A percentile compares a stretch with the other conserved stretches of the same genome.
phyloP scores from a whole-genome alignment of 37 sponge, comb jelly and placozoan species.

The Spongilla lacustris region DNA sequence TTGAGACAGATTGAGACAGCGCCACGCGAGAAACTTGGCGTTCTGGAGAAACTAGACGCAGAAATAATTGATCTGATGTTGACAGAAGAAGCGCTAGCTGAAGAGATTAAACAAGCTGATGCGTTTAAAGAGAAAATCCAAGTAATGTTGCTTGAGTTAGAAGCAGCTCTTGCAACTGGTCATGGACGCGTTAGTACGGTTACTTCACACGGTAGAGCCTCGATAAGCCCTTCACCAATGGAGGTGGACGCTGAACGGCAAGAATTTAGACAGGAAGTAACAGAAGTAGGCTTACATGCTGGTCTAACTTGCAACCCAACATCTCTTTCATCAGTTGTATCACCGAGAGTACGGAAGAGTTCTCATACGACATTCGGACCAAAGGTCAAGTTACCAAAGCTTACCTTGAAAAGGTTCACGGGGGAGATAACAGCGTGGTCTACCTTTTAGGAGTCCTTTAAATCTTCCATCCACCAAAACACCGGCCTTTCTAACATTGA shows the following conservation, averaged over 20 bases:
- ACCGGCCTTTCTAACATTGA: constrained; percentile 11
- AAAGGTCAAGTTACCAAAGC: too few relatives aligned
- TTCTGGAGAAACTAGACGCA: background rate
- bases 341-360: background rate
- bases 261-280: background rate
- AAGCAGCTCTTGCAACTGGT: background rate
- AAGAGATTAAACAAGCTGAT: constrained; percentile 43
- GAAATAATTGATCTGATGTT: constrained; percentile 23
- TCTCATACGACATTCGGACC: background rate
- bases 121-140: background rate
- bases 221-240: background rate
- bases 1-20: background rate
- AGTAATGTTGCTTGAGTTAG: background rate
- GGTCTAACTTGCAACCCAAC: background rate
- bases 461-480: too few relatives aligned
- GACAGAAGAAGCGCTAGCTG: background rate
- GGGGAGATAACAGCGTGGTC: constrained; percentile 21
- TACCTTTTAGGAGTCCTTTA: constrained; percentile 40
- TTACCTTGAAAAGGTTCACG: too few relatives aligned
- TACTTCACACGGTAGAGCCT: background rate
- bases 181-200: background rate
- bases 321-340: background rate
- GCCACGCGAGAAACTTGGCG: constrained; percentile 8
- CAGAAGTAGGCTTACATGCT: background rate
- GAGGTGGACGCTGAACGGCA: background rate